phyloP scores from a whole-genome alignment of 2,797 vertebrate species.

The Dromococcyx pavoninus region DNA sequence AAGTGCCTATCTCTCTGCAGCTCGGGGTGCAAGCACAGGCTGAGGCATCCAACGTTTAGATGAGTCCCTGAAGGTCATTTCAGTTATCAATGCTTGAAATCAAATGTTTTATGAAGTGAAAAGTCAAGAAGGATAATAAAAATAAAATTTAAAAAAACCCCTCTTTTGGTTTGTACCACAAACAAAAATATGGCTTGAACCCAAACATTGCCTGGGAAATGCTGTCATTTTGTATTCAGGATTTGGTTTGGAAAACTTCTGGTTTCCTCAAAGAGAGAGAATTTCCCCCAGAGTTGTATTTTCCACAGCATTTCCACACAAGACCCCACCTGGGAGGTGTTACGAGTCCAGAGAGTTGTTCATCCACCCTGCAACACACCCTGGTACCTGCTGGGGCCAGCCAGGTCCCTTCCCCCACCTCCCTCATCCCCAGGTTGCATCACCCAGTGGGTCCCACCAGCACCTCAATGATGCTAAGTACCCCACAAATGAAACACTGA shows the following conservation, averaged over 20 bases:
- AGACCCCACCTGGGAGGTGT: not conserved
- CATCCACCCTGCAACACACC: not conserved
- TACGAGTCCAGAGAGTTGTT: rapidly evolving
- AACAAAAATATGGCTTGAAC: not conserved
- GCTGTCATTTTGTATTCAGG: not conserved
- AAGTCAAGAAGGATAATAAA: not conserved
- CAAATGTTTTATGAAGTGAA: not conserved
- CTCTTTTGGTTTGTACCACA: not conserved
- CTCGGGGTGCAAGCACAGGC: not conserved
- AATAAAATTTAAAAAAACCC: too few species aligned
- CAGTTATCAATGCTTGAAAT: not conserved
- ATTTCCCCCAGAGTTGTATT: too few species aligned
- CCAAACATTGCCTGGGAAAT: not conserved
- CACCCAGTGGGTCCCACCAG: not conserved
- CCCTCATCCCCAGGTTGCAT: rapidly evolving
- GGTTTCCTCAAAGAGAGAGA: not conserved
- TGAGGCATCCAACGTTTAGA: not conserved
- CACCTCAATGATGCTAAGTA: not conserved
- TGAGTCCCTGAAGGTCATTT: not conserved
- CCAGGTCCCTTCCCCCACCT: not conserved
- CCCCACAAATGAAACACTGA: rapidly evolving
- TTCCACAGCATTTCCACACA: not conserved
- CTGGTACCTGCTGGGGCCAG: not conserved
- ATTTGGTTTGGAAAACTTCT: not conserved
- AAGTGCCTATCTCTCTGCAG: not conserved